These are phyloP conservation scores for Chorisops tibialis DNA, from an alignment of 2,888 invertebrate species.

Conservation along the genomic window DNA sequence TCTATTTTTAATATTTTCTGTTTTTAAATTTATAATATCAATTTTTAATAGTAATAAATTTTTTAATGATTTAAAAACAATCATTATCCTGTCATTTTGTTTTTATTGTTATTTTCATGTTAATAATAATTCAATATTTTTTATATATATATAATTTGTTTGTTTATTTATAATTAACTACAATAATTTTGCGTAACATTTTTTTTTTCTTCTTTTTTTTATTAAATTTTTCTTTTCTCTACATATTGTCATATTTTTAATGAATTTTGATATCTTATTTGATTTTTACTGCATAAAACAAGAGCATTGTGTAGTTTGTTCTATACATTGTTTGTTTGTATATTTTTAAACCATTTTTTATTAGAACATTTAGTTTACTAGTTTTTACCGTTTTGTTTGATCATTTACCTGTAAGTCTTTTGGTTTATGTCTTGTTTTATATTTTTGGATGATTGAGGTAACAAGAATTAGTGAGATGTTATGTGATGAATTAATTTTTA, in stretches of 20 bases:
- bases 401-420: background rate
- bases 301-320: too few relatives aligned
- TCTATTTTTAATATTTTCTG: background rate
- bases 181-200: slow-evolving; percentile 27
- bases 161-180: slow-evolving; percentile 26
- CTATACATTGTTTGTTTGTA: too few relatives aligned
- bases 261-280: background rate
- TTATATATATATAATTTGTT: slow-evolving; percentile 16
- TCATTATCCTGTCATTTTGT: too few relatives aligned
- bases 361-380: too few relatives aligned
- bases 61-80: slow-evolving; percentile 1
- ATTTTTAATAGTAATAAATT: background rate
- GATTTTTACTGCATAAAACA: background rate
- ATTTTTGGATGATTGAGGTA: too few relatives aligned
- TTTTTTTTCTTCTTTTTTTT: background rate
- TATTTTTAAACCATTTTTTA: too few relatives aligned
- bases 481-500: too few relatives aligned
- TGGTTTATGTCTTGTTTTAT: background rate
- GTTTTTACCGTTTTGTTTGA: too few relatives aligned
- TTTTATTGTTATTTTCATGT: background rate
- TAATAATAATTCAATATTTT: slow-evolving; percentile 13
- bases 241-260: slow-evolving; percentile 31
- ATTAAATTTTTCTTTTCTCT: slow-evolving; percentile 8
- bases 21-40: background rate
- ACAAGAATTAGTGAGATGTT: too few relatives aligned